Evolutionary conservation across 2,113 vertebrate genomes (phyloP).

Genomic region (Amphiprion percula): DNA sequence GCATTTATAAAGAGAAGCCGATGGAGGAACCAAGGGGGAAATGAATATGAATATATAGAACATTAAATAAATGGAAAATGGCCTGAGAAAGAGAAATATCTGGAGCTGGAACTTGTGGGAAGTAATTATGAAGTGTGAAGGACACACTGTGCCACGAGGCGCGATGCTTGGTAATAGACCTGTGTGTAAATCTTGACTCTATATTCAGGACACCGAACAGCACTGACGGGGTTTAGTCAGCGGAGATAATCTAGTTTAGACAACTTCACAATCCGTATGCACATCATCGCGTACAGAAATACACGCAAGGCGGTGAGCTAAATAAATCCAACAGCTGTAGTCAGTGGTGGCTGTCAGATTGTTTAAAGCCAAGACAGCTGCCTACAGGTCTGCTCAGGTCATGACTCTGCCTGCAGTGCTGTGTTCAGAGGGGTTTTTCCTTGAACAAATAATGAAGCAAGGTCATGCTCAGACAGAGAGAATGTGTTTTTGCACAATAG

Average conservation of each 20-base stretch:
- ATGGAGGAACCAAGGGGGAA: background rate
- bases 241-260: conserved; percentile 24
- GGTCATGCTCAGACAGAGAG: background rate
- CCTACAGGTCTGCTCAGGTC: background rate
- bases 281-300: conserved; percentile 17
- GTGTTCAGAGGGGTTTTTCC: background rate
- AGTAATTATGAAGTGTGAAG: conserved; percentile 18
- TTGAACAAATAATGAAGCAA: background rate
- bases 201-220: conserved; percentile 39
- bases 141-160: conserved; percentile 9
- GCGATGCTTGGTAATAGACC: conserved; percentile 32
- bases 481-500: background rate
- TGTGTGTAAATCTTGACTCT: conserved; percentile 24
- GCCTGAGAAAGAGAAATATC: background rate
- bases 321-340: background rate
- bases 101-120: conserved; percentile 24
- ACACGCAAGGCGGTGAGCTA: background rate
- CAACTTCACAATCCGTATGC: conserved; percentile 26
- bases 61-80: background rate
- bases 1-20: background rate
- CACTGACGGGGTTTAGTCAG: conserved; percentile 4
- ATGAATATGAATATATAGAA: background rate
- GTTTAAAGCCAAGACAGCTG: background rate
- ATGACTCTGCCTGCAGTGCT: background rate
- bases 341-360: background rate